Evolutionary conservation across 2,797 vertebrate genomes (phyloP).

Genomic region (Delichon dasypus): DNA sequence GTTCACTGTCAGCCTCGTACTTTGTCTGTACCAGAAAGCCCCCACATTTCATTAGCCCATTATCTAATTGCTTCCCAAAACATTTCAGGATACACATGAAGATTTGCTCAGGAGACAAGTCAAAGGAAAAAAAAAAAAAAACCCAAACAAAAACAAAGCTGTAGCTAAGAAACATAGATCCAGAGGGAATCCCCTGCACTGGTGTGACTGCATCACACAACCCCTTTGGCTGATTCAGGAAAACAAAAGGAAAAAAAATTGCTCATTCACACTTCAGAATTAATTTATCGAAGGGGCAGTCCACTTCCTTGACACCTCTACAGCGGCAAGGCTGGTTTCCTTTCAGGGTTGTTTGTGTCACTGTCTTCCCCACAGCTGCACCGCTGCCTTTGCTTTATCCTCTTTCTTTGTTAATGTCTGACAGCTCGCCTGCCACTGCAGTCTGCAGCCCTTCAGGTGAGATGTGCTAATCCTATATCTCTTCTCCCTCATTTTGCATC

Average conservation of each 20-base stretch:
- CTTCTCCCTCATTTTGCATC: not conserved
- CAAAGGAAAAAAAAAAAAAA: not conserved
- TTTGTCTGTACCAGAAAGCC: not conserved
- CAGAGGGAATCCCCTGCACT: slow-evolving; percentile 22
- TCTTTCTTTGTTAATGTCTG: not conserved
- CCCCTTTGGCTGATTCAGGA: not conserved
- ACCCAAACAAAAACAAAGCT: not conserved
- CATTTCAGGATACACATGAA: not conserved
- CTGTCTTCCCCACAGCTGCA: not conserved
- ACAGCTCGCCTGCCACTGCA: not conserved
- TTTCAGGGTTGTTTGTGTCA: not conserved
- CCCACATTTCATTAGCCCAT: not conserved
- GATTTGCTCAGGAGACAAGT: not conserved
- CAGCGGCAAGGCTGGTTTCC: not conserved
- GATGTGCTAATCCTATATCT: not conserved
- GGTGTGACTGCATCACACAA: not conserved
- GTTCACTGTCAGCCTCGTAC: not conserved
- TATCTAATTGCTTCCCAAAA: slow-evolving; percentile 28
- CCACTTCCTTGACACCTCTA: not conserved
- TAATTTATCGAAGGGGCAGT: not conserved
- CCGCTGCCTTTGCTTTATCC: not conserved
- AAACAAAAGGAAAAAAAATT: not conserved
- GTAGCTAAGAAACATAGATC: not conserved
- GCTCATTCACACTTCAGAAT: not conserved
- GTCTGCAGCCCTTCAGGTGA: not conserved